Evolutionary conservation across 1,140 invertebrate species (phyloP).

Genomic region (Akabosia matsudoensis): DNA sequence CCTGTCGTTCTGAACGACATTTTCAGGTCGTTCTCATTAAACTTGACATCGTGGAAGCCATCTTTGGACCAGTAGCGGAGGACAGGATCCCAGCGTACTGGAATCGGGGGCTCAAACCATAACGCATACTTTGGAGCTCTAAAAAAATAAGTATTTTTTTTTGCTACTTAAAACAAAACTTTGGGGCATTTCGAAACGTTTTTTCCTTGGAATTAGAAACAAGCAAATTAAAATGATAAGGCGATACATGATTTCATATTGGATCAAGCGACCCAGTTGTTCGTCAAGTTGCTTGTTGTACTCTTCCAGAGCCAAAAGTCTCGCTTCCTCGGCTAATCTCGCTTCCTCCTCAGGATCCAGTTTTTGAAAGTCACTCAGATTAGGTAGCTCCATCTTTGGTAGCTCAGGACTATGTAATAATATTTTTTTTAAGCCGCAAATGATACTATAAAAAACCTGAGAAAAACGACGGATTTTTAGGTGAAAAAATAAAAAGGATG

Average conservation of each 20-base stretch:
- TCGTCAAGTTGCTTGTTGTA: background rate
- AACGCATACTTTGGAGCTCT: constrained; percentile 71
- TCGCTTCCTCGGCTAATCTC: background rate
- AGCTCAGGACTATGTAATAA: too few relatives aligned
- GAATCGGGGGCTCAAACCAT: constrained; percentile 77
- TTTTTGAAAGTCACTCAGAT: constrained; percentile 26
- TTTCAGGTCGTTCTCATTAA: constrained; percentile 73
- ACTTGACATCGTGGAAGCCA: constrained; percentile 74
- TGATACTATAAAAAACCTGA: background rate
- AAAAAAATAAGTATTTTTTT: constrained; percentile 14
- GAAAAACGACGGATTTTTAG: background rate
- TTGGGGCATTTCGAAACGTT: background rate
- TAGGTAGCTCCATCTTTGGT: too few relatives aligned
- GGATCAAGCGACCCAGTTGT: background rate
- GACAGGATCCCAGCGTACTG: constrained; percentile 69
- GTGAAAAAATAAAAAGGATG: constrained; percentile 14
- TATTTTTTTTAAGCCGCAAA: too few relatives aligned
- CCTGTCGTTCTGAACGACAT: constrained; percentile 64
- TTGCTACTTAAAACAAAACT: background rate
- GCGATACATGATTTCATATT: background rate
- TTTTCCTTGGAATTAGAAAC: background rate
- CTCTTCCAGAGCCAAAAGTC: background rate
- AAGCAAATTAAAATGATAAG: background rate
- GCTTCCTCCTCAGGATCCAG: constrained; percentile 20
- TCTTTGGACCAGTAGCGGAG: constrained; percentile 66